Base-by-base conservation (phyloP, 2,888 invertebrate species). In the Nomada goodeniana region DNA sequence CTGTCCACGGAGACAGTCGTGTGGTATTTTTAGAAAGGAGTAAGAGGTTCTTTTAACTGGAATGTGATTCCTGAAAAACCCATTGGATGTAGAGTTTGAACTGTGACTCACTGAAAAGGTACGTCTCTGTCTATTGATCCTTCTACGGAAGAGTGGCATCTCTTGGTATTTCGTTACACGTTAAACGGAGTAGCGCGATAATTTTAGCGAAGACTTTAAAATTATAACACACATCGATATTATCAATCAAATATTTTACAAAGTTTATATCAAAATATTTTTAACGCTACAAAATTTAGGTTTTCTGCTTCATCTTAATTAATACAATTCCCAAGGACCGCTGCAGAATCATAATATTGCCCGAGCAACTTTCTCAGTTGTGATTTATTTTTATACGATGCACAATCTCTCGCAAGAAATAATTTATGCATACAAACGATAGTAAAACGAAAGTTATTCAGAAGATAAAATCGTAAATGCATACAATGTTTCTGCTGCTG, bases 41-140 rank as follows among this genome's bases (percentile, higher is more conserved):
- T 36, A 7, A 61, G 18, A 52, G 52, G 26, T 20, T 52, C 50
- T n/a, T 61, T 42, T 44, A 44, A 4, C 10, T n/a, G 36, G 36
- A 60, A 20, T 20, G 60, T 18, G 61, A 20, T n/a, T 61, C 65
- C 52, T 9, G 52, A 65, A 29, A 65, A 52, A 65, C 52, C 29
- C 18, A 64, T n/a, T 52, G 50, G 9, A n/a, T 15, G n/a, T 29
- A 13, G 18, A 13, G 36, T 36, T 60, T 60, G 1, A 13, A 15
- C n/a, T n/a, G 10, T 65, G 65, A 65, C n/a, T 52, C 52, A 52
- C 52, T 52, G n/a, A 7, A 9, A 29, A 29, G 29, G 50, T n/a
- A 52, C 11, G 29, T 29, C 13, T 15, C 52, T 29, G 9, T 3
- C 15, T 29, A 13, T 50, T 7, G n/a, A 23, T 52, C 23, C n/a